phyloP scores from a whole-genome alignment of 2,797 vertebrate species.

The Enteromius viviparus region DNA sequence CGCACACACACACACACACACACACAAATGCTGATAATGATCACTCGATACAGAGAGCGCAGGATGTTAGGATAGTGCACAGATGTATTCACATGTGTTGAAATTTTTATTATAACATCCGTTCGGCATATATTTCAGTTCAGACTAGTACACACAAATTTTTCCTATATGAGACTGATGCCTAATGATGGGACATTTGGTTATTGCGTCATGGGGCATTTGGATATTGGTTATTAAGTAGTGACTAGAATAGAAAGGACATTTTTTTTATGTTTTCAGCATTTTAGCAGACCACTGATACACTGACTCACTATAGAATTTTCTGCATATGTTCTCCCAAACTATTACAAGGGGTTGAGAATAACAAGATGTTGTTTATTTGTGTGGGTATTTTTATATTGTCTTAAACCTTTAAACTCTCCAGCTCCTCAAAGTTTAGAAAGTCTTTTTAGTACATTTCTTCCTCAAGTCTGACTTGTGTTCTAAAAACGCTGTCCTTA shows the following conservation, averaged over 20 bases:
- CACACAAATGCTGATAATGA: conserved; percentile 28
- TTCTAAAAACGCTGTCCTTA: neutral
- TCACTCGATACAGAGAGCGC: neutral
- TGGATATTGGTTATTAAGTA: neutral
- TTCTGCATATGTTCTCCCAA: neutral
- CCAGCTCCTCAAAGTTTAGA: neutral
- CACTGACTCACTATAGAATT: neutral
- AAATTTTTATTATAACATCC: neutral
- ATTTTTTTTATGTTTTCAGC: neutral
- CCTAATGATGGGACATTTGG: neutral
- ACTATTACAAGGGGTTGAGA: neutral
- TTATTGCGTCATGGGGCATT: neutral
- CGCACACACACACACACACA: neutral
- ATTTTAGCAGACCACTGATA: neutral
- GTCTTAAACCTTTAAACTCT: neutral
- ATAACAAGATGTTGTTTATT: neutral
- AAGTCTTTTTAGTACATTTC: neutral
- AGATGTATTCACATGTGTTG: neutral
- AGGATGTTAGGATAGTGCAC: neutral
- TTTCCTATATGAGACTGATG: neutral
- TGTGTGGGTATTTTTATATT: neutral
- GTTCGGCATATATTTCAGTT: neutral
- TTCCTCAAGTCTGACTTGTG: neutral
- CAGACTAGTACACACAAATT: no score
- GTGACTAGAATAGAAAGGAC: conserved; percentile 1